Conservation (phyloP, 2,113 vertebrate species). For the Coracopsis vasa region DNA sequence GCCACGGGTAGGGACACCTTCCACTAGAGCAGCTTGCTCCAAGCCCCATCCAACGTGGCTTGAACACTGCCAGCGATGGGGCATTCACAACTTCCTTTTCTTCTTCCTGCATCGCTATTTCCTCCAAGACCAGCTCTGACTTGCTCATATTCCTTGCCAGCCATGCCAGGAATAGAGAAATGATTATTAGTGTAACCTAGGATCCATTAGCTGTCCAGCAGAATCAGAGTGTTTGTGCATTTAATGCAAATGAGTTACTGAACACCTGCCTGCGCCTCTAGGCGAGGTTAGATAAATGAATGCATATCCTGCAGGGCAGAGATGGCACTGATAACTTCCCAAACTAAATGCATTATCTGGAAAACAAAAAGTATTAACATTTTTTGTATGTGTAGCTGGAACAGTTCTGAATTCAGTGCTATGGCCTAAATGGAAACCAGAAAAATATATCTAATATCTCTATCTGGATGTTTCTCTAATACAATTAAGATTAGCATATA, state of each 20-base stretch:
- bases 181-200: neutral
- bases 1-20: neutral
- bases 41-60: neutral
- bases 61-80: neutral
- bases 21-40: neutral
- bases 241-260: neutral
- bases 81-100: neutral
- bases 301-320: neutral
- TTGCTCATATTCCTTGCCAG: neutral
- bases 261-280: neutral
- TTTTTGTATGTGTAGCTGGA: neutral
- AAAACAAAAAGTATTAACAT: neutral
- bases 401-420: neutral
- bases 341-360: neutral
- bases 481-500: neutral
- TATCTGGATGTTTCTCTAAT: neutral
- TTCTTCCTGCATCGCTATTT: neutral
- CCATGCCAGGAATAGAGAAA: neutral
- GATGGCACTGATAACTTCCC: neutral
- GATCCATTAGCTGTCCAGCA: neutral
- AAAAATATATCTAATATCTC: neutral
- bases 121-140: neutral
- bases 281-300: neutral
- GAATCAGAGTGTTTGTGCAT: neutral
- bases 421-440: neutral